phyloP scores from a whole-genome alignment of 2,888 invertebrate genomes.

The Eupsilia transversa region DNA sequence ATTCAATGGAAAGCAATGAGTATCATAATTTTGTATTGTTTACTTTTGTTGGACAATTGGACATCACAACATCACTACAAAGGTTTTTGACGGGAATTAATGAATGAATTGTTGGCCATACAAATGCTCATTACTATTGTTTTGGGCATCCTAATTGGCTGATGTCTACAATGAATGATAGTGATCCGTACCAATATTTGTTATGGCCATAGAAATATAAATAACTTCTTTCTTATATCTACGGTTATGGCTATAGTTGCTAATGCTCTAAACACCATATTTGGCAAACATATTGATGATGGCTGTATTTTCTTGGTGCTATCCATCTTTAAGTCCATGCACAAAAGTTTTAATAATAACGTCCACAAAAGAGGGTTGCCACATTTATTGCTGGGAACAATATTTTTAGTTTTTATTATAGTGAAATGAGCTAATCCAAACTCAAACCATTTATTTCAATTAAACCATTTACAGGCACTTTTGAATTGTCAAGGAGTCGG shows the following conservation, averaged over 20 bases:
- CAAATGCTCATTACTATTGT: conserved; percentile 38
- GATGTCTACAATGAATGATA: conserved; percentile 14
- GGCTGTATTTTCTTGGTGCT: not conserved
- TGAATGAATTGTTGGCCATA: conserved; percentile 28
- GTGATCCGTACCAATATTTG: not conserved
- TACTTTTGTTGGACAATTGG: conserved; percentile 6
- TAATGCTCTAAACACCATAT: conserved; percentile 23
- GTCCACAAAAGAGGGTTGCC: not conserved
- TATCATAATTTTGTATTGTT: conserved; percentile 31
- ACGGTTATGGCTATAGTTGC: conserved; percentile 1
- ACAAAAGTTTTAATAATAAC: not conserved
- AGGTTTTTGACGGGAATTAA: conserved; percentile 20
- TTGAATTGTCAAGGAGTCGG: too few relatives aligned
- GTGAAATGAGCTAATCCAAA: too few relatives aligned
- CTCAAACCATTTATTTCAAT: too few relatives aligned
- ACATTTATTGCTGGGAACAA: too few relatives aligned
- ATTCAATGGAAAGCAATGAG: conserved; percentile 8
- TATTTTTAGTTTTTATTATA: too few relatives aligned
- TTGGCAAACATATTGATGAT: not conserved
- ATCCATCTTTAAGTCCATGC: not conserved
- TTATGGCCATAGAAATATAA: conserved; percentile 6
- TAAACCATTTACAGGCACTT: too few relatives aligned
- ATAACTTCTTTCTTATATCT: too few relatives aligned
- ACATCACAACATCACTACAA: not conserved
- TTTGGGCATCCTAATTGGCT: conserved; percentile 12